Evolutionary conservation across 2,113 vertebrate genomes (phyloP), one percentile per base, ranked within the genome.

Genomic region (Tachycineta bicolor): DNA sequence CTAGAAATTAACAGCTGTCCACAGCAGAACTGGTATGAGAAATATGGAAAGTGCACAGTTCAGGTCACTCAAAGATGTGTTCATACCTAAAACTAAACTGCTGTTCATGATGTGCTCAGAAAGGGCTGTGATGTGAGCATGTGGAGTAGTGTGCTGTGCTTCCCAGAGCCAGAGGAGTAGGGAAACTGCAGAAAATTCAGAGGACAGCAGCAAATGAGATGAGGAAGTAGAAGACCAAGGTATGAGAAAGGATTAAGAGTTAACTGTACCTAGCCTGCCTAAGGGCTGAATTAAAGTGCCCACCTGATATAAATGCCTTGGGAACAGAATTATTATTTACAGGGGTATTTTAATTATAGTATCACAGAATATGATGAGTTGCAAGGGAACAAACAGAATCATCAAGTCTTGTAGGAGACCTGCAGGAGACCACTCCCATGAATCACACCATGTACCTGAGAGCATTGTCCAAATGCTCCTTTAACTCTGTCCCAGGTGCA

Each of bases 1-100:
- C 60, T 59, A 64, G 37, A 79, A 95, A 94, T 76, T 39, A 80
- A 74, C 19, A 37, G 47, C 31, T 73, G 31, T 43, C 23, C 16
- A 29, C 34, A 85, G 74, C 1, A 8, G 69, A 67, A 43, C 34
- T 21, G 20, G 28, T 75, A 34, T 29, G 24, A 43, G 37, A 62
- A 0, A 0, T 16, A 37, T 0, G 8, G 23, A 11, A 94, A 91
- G 17, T 33, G 22, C 49, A 47, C 26, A 31, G 14, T 25, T 89
- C 0, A 5, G 47, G 55, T 73, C 62, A 56, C 70, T 56, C 52
- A 44, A 44, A 86, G 28, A 15, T 41, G 12, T 1, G 13, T 18
- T 89, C 20, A 23, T 33, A 82, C 25, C 53, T 53, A 65, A 73
- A 78, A 25, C 58, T 68, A 68, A 95, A 76, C 28, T 75, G 65